Conservation (phyloP, 2,888 invertebrate genomes). For the Phyllotreta striolata region DNA sequence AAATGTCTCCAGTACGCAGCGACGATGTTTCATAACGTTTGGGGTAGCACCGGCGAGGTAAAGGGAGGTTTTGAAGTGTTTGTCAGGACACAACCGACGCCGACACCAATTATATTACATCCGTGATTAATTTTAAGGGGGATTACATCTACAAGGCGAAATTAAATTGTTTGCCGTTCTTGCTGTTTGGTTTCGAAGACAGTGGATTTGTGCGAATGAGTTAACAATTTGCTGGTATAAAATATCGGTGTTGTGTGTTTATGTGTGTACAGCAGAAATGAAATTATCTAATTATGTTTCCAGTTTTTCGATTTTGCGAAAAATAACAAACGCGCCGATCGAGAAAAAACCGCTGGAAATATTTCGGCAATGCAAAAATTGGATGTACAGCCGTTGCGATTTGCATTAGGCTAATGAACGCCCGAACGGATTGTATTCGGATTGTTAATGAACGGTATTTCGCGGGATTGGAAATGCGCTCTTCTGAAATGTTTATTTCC, state of each 20-base stretch:
- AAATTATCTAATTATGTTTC: too few relatives aligned
- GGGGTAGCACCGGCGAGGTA: not conserved
- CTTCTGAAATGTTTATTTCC: conserved; percentile 33
- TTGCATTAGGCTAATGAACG: conserved; percentile 20
- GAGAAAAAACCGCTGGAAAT: too few relatives aligned
- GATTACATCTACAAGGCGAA: too few relatives aligned
- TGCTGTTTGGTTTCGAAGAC: too few relatives aligned
- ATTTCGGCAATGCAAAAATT: too few relatives aligned
- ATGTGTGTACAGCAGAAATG: too few relatives aligned
- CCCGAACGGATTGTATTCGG: conserved; percentile 14
- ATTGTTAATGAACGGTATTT: conserved; percentile 20
- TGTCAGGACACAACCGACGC: not conserved
- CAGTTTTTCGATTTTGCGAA: too few relatives aligned
- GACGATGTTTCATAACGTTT: not conserved
- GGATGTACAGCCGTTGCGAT: not conserved
- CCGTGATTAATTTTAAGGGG: conserved; percentile 22
- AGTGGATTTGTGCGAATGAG: too few relatives aligned
- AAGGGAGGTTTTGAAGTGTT: not conserved
- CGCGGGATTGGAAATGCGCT: conserved; percentile 26
- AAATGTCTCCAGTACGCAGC: conserved; percentile 36
- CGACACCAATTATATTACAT: conserved; percentile 37
- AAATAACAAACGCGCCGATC: too few relatives aligned
- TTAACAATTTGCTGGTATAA: too few relatives aligned
- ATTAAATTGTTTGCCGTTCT: too few relatives aligned
- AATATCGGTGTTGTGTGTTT: too few relatives aligned